A percentile compares a stretch with the other conserved stretches of the same genome.
These are phyloP conservation scores for Apodemus speciosus DNA, from an alignment of 2,113 vertebrate species.

Conservation along the genomic window DNA sequence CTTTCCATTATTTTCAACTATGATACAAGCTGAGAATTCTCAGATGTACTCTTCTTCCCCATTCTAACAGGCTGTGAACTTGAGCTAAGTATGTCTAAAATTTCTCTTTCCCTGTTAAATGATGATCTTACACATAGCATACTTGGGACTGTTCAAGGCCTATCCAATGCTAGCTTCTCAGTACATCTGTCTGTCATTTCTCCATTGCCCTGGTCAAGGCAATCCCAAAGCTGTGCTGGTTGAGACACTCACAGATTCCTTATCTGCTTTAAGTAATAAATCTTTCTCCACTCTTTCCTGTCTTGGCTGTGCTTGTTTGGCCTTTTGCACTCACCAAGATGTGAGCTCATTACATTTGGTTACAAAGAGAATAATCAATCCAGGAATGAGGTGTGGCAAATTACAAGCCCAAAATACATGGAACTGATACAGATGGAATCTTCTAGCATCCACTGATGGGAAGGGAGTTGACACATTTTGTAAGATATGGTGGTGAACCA, in stretches of 20 bases:
- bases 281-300: not conserved
- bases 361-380: not conserved
- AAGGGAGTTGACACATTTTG: slow-evolving; percentile 36
- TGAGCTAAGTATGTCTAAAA: not conserved
- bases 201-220: not conserved
- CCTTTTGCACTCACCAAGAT: not conserved
- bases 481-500: slow-evolving; percentile 20
- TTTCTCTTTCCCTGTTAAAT: not conserved
- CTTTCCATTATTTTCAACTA: not conserved
- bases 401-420: slow-evolving; percentile 7
- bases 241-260: not conserved
- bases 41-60: not conserved
- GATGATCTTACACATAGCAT: not conserved
- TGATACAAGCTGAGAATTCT: not conserved
- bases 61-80: not conserved
- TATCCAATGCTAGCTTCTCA: not conserved
- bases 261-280: not conserved
- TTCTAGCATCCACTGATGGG: not conserved
- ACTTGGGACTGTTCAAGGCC: not conserved
- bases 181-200: not conserved
- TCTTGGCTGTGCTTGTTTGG: not conserved
- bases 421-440: not conserved
- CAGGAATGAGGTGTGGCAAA: slow-evolving; percentile 13
- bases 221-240: not conserved
- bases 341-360: not conserved